A percentile compares a stretch with the other conserved stretches of the same genome.
phyloP scores from a whole-genome alignment of 2,888 invertebrate species.

The Scaptomyza tumidula region DNA sequence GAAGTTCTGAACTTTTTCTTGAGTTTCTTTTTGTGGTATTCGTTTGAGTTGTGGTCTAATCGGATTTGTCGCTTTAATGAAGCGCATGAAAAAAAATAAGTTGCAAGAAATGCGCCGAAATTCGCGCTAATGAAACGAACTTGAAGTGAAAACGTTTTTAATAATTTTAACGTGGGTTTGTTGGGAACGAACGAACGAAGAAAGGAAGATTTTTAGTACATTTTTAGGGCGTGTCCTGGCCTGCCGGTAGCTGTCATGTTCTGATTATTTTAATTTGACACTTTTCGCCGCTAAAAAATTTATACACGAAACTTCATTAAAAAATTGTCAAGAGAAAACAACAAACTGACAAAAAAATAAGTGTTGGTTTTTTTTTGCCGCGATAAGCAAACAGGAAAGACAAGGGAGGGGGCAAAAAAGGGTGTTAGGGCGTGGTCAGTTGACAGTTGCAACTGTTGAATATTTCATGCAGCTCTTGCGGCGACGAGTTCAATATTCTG shows the following conservation, averaged over 20 bases:
- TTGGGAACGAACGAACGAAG: neutral
- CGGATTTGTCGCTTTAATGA: constrained; percentile 80
- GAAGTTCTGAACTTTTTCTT: constrained; percentile 3
- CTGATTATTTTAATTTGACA: constrained; percentile 81
- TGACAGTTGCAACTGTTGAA: constrained; percentile 55
- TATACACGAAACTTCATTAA: constrained; percentile 70
- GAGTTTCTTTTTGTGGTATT: neutral
- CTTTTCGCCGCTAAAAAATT: constrained; percentile 60
- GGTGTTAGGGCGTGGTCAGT: constrained; percentile 40
- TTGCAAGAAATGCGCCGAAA: constrained; percentile 73
- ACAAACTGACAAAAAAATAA: constrained; percentile 48
- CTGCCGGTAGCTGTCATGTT: constrained; percentile 80
- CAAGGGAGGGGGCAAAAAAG: constrained; percentile 5
- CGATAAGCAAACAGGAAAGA: constrained; percentile 33
- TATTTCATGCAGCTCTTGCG: constrained; percentile 49
- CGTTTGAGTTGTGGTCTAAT: constrained; percentile 50
- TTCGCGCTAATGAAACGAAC: constrained; percentile 73
- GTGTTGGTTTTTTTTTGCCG: too few relatives aligned
- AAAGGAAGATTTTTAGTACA: neutral
- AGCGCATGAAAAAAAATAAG: constrained; percentile 62
- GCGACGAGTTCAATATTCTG: constrained; percentile 46
- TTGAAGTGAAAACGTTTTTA: constrained; percentile 34
- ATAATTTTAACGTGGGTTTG: constrained; percentile 42
- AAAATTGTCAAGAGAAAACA: constrained; percentile 67
- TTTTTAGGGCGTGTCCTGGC: constrained; percentile 42